A percentile compares a stretch with the other conserved stretches of the same genome.
phyloP scores from a whole-genome alignment of 2,113 vertebrate genomes.

The Pollachius pollachius region DNA sequence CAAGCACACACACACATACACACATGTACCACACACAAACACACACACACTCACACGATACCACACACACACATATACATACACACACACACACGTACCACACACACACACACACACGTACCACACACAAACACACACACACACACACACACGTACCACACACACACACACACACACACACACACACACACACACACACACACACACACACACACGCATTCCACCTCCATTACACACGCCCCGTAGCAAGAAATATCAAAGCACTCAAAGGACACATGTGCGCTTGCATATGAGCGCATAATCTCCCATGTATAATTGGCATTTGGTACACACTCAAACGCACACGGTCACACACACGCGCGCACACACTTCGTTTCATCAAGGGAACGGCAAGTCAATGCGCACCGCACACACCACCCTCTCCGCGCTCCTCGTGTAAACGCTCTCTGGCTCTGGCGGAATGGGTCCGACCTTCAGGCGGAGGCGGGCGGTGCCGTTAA shows the following conservation, averaged over 20 bases:
- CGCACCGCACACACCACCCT: too few species aligned
- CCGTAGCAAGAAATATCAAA: too few species aligned
- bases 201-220: background rate
- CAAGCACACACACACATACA: background rate
- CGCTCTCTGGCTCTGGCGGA: background rate
- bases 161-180: background rate
- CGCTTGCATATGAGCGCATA: too few species aligned
- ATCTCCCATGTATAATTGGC: too few species aligned
- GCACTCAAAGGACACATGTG: too few species aligned
- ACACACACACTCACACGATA: background rate
- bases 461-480: background rate
- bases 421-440: background rate
- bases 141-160: background rate
- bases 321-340: too few species aligned
- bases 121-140: background rate
- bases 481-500: conserved; percentile 3
- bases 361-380: too few species aligned
- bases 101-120: background rate
- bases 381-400: too few species aligned
- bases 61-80: background rate
- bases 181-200: background rate
- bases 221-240: background rate
- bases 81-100: background rate
- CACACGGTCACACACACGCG: too few species aligned
- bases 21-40: too few species aligned